phyloP scores from a whole-genome alignment of 1,140 invertebrate genomes.

The Cotesia typhae region DNA sequence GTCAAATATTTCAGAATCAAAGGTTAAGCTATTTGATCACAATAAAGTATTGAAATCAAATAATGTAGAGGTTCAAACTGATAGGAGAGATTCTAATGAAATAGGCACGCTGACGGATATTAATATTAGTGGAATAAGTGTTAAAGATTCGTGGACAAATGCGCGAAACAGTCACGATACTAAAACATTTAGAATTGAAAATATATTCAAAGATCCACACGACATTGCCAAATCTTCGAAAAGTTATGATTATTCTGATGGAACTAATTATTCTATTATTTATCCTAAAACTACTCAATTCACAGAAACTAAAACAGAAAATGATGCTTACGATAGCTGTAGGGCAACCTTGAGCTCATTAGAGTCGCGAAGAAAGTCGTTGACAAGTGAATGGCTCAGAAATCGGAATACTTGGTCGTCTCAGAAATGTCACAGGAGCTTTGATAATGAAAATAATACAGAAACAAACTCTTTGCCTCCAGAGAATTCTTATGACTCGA shows the following conservation, averaged over 20 bases:
- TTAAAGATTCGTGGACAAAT: slow-evolving; percentile 30
- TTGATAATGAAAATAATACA: no score
- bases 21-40: slow-evolving; percentile 47
- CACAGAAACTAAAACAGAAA: not conserved
- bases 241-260: slow-evolving; percentile 25
- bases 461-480: no score
- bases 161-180: slow-evolving; percentile 43
- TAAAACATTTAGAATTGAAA: slow-evolving; percentile 53
- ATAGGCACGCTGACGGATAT: slow-evolving; percentile 35
- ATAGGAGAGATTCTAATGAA: slow-evolving; percentile 36
- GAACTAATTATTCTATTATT: slow-evolving; percentile 43
- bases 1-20: slow-evolving; percentile 50
- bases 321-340: not conserved
- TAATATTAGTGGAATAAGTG: slow-evolving; percentile 11
- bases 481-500: not conserved
- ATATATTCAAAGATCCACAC: slow-evolving; percentile 53
- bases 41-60: slow-evolving; percentile 32
- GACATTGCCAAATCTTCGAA: slow-evolving; percentile 19
- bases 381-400: slow-evolving; percentile 28
- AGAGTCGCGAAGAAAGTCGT: slow-evolving; percentile 16
- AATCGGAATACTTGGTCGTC: slow-evolving; percentile 27
- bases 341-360: slow-evolving; percentile 9
- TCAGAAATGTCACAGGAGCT: not conserved
- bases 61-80: slow-evolving; percentile 50
- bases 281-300: slow-evolving; percentile 46